These are phyloP conservation scores for Cephonodes hylas DNA, from an alignment of 2,888 invertebrate genomes.

Conservation along the genomic window DNA sequence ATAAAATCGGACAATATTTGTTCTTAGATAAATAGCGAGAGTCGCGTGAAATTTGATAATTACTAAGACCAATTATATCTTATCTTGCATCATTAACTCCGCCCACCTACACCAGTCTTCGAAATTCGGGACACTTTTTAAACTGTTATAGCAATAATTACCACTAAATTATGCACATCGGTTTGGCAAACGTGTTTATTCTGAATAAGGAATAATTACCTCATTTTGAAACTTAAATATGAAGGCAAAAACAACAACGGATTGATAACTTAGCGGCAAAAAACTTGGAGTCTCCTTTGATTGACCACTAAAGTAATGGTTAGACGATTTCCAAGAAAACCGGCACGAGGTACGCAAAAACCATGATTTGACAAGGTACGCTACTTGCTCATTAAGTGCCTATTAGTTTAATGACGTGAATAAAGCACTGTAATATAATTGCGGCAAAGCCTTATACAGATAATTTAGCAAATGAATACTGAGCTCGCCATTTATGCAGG, in stretches of 20 bases:
- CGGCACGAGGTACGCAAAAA: not conserved
- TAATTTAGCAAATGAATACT: not conserved
- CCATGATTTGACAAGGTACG: conserved; percentile 1
- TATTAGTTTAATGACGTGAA: conserved; percentile 5
- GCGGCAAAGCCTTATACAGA: not conserved
- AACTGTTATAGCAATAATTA: conserved; percentile 23
- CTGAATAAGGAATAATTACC: not conserved
- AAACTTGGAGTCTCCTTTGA: conserved; percentile 26
- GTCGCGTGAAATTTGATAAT: conserved; percentile 75
- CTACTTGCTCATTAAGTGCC: not conserved
- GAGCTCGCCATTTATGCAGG: not conserved
- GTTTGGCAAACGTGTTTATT: conserved; percentile 14
- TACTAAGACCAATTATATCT: conserved; percentile 65
- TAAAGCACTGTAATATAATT: not conserved
- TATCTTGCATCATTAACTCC: conserved; percentile 65
- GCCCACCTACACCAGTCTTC: conserved; percentile 54
- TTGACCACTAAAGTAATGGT: conserved; percentile 23
- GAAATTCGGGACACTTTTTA: conserved; percentile 15
- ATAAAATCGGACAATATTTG: conserved; percentile 70
- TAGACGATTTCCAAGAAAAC: conserved; percentile 15
- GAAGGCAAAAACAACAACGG: not conserved
- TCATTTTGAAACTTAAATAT: no score
- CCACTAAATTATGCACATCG: not conserved
- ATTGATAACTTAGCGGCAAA: conserved; percentile 15
- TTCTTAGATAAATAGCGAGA: conserved; percentile 64